These are phyloP conservation scores for Mylabris phalerata DNA, from an alignment of 1,140 invertebrate genomes.

Conservation along the genomic window DNA sequence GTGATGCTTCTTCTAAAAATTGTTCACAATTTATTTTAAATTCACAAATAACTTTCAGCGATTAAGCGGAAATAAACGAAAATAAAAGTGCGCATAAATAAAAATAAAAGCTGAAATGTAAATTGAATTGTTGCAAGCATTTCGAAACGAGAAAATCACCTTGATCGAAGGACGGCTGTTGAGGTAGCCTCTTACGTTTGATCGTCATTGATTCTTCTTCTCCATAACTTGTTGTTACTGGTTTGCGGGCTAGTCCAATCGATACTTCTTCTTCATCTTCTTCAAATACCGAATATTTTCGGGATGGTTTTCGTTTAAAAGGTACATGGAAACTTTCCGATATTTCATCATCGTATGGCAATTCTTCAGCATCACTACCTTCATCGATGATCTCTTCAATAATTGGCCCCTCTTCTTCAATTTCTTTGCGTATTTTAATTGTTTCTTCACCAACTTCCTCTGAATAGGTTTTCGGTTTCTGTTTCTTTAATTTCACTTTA, in stretches of 20 bases:
- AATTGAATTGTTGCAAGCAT: conserved; percentile 13
- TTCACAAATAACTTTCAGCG: not conserved
- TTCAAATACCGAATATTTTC: conserved; percentile 51
- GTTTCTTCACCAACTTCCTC: conserved; percentile 67
- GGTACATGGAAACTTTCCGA: conserved; percentile 48
- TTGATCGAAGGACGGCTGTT: conserved; percentile 55
- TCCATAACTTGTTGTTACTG: conserved; percentile 44
- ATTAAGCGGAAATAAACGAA: not conserved
- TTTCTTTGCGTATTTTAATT: conserved; percentile 62
- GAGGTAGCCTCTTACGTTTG: conserved; percentile 54
- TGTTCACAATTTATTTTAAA: not conserved
- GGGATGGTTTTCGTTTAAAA: conserved; percentile 47
- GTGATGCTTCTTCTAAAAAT: conserved; percentile 48
- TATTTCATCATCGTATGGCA: conserved; percentile 53
- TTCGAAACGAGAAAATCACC: conserved; percentile 43
- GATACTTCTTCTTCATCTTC: conserved; percentile 51
- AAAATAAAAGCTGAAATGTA: conserved; percentile 12
- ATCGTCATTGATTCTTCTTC: conserved; percentile 56
- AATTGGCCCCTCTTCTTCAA: conserved; percentile 56
- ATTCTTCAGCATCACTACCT: conserved; percentile 50
- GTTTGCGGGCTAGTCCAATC: conserved; percentile 41
- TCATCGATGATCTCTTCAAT: conserved; percentile 65
- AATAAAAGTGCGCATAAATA: not conserved
- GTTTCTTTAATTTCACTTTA: conserved; percentile 69
- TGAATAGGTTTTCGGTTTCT: conserved; percentile 59